phyloP scores from a whole-genome alignment of 1,140 invertebrate genomes.

The Galleria mellonella region DNA sequence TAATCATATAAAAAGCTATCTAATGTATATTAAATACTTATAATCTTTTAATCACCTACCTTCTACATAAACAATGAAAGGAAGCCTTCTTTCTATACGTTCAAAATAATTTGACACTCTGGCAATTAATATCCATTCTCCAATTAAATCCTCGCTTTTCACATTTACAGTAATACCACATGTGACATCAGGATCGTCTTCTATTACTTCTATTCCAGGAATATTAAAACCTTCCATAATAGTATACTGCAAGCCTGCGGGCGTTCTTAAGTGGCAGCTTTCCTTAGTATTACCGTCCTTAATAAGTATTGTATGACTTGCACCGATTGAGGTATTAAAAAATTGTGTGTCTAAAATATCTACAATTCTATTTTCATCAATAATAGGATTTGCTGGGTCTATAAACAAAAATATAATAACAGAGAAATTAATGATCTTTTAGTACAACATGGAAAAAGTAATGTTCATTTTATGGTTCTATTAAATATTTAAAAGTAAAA shows the following conservation, averaged over 20 bases:
- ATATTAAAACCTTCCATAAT: conserved; percentile 8
- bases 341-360: neutral
- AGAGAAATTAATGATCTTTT: conserved; percentile 1
- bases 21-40: too few relatives aligned
- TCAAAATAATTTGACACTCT: neutral
- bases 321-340: neutral
- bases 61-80: neutral
- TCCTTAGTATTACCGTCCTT: neutral
- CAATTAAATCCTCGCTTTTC: conserved; percentile 3
- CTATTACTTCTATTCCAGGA: conserved; percentile 4
- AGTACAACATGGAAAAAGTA: too few relatives aligned
- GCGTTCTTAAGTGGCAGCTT: conserved; percentile 10
- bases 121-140: conserved; percentile 10
- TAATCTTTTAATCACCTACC: neutral
- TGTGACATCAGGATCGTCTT: neutral
- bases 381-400: conserved; percentile 1
- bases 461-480: too few relatives aligned
- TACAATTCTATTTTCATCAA: neutral
- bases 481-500: too few relatives aligned
- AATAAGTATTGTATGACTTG: neutral
- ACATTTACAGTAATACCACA: conserved; percentile 5
- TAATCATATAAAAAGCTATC: too few relatives aligned
- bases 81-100: neutral
- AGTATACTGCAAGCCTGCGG: conserved; percentile 5
- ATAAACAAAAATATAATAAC: conserved; percentile 7